Evolutionary conservation across 2,113 vertebrate species (phyloP).

Genomic region (Heptranchias perlo): DNA sequence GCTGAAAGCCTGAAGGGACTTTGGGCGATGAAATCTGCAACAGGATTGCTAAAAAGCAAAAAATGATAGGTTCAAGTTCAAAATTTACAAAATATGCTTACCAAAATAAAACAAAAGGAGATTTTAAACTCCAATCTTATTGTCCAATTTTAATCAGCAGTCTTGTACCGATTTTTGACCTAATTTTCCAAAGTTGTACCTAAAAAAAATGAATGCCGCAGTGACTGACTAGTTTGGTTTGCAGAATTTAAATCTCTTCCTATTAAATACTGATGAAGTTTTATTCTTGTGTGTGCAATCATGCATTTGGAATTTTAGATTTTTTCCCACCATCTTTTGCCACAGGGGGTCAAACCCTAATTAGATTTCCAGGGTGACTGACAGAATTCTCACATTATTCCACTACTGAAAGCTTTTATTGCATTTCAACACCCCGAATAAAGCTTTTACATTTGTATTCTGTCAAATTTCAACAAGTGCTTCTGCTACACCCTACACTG

Average conservation of each 20-base stretch:
- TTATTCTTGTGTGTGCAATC: neutral
- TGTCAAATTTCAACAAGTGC: neutral
- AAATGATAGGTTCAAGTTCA: neutral
- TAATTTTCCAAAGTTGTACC: neutral
- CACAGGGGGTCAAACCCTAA: neutral
- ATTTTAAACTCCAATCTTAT: neutral
- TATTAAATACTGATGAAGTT: constrained; percentile 3
- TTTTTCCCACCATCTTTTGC: constrained; percentile 26
- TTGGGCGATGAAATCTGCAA: neutral
- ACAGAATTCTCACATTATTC: neutral
- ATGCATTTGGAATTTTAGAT: neutral
- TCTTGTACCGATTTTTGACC: neutral
- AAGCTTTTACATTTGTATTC: neutral
- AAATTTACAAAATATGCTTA: neutral
- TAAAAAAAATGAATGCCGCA: neutral
- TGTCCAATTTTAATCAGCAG: neutral
- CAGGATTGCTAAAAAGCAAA: no score
- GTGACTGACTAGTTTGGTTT: neutral
- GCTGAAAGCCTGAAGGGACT: neutral
- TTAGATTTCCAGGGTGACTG: constrained; percentile 10
- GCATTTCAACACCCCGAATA: neutral
- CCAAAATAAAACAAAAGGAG: neutral
- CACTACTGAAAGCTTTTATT: constrained; percentile 1
- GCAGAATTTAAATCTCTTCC: neutral
- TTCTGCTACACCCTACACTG: neutral